Conservation (phyloP, 1,140 invertebrate genomes). For the Ceratosolen fusciceps region DNA sequence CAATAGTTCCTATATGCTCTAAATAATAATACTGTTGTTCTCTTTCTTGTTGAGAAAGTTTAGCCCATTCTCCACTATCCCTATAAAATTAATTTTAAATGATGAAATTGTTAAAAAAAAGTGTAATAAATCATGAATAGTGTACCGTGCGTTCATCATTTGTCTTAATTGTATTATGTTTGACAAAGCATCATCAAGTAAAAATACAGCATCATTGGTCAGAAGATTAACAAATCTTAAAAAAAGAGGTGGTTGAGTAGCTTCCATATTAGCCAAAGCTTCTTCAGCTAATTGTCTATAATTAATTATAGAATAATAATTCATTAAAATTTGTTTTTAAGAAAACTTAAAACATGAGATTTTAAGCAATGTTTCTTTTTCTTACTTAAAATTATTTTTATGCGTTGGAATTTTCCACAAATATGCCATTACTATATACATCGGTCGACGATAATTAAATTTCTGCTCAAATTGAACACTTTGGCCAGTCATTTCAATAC, state of each 20-base stretch:
- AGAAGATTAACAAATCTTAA: slow-evolving; percentile 94
- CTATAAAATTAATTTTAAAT: slow-evolving; percentile 65
- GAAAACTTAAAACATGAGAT: slow-evolving; percentile 5
- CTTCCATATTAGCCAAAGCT: slow-evolving; percentile 91
- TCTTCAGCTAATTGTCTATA: slow-evolving; percentile 77
- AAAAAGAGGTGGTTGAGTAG: slow-evolving; percentile 90
- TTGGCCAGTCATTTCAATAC: slow-evolving; percentile 97
- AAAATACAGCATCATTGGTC: slow-evolving; percentile 96
- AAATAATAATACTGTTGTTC: slow-evolving; percentile 83
- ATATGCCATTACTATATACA: slow-evolving; percentile 95
- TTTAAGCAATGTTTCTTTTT: no score
- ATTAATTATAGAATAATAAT: slow-evolving; percentile 20
- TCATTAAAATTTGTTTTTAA: slow-evolving; percentile 13
- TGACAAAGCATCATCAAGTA: slow-evolving; percentile 90
- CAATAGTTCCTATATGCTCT: slow-evolving; percentile 86
- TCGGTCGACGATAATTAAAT: slow-evolving; percentile 95
- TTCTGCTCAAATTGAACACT: slow-evolving; percentile 97
- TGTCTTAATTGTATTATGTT: slow-evolving; percentile 88
- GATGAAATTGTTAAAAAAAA: slow-evolving; percentile 8
- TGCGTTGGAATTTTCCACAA: slow-evolving; percentile 89
- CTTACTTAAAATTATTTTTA: slow-evolving; percentile 81
- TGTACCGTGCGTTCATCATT: slow-evolving; percentile 79
- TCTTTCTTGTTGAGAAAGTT: slow-evolving; percentile 79
- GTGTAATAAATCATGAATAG: not conserved
- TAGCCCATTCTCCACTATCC: slow-evolving; percentile 84